phyloP scores from a whole-genome alignment of 2,113 vertebrate genomes.

The Candoia aspera region DNA sequence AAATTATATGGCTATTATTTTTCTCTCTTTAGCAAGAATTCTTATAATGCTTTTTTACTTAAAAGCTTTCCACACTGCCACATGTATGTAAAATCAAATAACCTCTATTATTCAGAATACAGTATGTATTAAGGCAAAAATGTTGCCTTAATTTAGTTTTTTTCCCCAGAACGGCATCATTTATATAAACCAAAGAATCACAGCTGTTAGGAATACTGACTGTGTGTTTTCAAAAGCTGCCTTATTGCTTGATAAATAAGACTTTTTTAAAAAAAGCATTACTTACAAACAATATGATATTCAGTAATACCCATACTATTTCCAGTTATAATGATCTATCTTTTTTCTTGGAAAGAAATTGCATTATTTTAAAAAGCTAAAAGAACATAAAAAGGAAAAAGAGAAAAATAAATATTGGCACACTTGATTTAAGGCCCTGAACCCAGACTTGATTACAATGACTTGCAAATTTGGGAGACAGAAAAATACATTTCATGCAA shows the following conservation, averaged over 20 bases:
- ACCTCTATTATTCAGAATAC: not conserved
- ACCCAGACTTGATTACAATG: slow-evolving; percentile 14
- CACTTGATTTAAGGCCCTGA: not conserved
- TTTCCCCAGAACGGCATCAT: not conserved
- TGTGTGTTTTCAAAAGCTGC: not conserved
- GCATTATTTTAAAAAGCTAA: not conserved
- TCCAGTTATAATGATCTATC: not conserved
- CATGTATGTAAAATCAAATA: not conserved
- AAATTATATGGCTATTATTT: not conserved
- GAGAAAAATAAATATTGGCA: not conserved
- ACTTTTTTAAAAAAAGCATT: not conserved
- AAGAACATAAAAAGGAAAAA: not conserved
- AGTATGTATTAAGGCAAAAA: not conserved
- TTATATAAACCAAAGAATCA: not conserved
- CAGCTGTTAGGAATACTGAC: not conserved
- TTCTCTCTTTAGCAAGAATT: not conserved
- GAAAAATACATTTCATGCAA: not conserved
- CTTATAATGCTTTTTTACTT: not conserved
- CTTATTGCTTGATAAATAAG: not conserved
- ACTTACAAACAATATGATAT: not conserved
- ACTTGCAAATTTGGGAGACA: slow-evolving; percentile 26
- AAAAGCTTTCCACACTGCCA: not conserved
- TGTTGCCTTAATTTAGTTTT: not conserved
- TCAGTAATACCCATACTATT: not conserved
- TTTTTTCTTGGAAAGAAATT: not conserved